These are phyloP conservation scores for Agrotis segetum DNA, from an alignment of 2,888 invertebrate genomes.

Conservation along the genomic window DNA sequence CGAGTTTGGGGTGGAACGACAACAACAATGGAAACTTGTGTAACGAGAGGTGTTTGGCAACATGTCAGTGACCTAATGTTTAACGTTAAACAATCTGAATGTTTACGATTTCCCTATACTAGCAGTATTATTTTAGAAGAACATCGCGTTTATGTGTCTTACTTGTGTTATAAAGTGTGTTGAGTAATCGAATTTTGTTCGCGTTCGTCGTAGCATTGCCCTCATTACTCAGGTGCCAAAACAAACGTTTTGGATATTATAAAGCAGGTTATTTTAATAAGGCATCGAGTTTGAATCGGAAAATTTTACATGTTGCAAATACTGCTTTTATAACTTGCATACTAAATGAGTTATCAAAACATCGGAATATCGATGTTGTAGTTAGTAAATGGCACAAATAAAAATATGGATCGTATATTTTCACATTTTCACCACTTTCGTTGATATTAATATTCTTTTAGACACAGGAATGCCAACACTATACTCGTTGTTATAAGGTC, in stretches of 20 bases:
- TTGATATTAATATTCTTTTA: constrained; percentile 23
- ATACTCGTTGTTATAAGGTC: constrained; percentile 6
- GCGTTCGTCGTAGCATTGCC: constrained; percentile 46
- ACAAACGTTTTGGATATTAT: constrained; percentile 23
- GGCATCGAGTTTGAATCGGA: not conserved
- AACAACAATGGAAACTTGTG: constrained; percentile 56
- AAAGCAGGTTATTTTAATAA: constrained; percentile 40
- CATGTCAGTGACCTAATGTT: constrained; percentile 64
- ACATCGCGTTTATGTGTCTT: constrained; percentile 26
- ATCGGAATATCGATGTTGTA: not conserved
- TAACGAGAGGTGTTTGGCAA: constrained; percentile 57
- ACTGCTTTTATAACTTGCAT: constrained; percentile 4
- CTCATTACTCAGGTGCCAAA: constrained; percentile 45
- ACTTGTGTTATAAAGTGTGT: constrained; percentile 32
- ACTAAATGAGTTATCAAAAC: not conserved
- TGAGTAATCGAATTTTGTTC: constrained; percentile 55
- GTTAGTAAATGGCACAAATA: constrained; percentile 15
- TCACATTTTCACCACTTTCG: constrained; percentile 20
- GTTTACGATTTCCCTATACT: constrained; percentile 51
- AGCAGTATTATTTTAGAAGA: constrained; percentile 42
- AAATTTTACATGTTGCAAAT: not conserved
- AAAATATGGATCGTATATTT: constrained; percentile 4
- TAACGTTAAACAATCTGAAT: constrained; percentile 55
- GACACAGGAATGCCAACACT: constrained; percentile 18
- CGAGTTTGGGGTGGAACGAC: constrained; percentile 40